Evolutionary conservation across 1,140 invertebrate species (phyloP), one percentile per base, ranked within the genome.

Genomic region (Drosophila bifasciata): DNA sequence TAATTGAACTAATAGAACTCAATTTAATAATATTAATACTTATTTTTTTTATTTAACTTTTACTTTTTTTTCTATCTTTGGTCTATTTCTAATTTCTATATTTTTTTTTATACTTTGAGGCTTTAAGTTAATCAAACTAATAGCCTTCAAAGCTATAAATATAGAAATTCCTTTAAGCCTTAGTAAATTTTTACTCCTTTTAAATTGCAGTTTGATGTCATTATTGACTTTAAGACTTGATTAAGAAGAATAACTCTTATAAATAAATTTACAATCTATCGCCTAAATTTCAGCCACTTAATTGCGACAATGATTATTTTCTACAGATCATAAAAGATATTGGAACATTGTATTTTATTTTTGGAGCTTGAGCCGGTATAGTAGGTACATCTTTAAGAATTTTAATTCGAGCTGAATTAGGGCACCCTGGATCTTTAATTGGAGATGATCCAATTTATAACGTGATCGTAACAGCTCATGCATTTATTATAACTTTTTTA

Each of bases 301-400:
- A 93, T 79, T 66, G 89, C 81, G 92, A 93, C 91, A 93, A 93
- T 94, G 93, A 91, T 74, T 95, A 75, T 94, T 92, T 90, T 95
- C 94, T 66, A 95, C 94, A 75, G 96, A 96, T 92, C 95, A 96
- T 92, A n/a, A 95, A 95, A 92, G 93, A 95, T 93, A 95, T 96
- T 94, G 95, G 94, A 77, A 95, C 93, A 44, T 91, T 95, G 92
- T 96, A 96, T 92, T 95, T 56, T 63, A 79, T 85, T 77, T 74
- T 64, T 19, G 19, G 69, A 76, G 66, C 77, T 77, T 86, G 89
- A 77, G 91, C 72, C 59, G 90, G 71, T 70, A 75, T 90, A 75
- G 67, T 91, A 91, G 92, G 79, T 76, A 79, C 19, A 28, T 28
- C 25, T 28, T 7, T 28, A 28, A 28, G 25, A 28, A 28, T 28